phyloP scores from a whole-genome alignment of 2,888 invertebrate species.

The Tachystola acroxantha region DNA sequence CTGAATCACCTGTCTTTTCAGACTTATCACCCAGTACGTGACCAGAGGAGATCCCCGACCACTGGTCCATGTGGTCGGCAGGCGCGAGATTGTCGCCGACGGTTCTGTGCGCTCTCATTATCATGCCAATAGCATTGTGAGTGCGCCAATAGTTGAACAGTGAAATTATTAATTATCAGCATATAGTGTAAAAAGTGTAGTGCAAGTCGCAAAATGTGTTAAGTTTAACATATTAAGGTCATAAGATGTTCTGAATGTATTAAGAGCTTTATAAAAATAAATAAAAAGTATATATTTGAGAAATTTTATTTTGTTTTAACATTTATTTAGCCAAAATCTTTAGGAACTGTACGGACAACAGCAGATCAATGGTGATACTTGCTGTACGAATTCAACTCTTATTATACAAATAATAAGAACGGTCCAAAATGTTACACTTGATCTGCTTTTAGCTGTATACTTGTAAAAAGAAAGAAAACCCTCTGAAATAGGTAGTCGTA shows the following conservation, averaged over 20 bases:
- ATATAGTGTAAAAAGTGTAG: too few relatives aligned
- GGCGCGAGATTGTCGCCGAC: slow-evolving; percentile 18
- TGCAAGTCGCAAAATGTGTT: not conserved
- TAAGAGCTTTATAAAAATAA: slow-evolving; percentile 4
- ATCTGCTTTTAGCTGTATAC: too few relatives aligned
- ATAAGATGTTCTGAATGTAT: not conserved
- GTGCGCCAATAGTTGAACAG: slow-evolving; percentile 5
- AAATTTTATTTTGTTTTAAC: not conserved
- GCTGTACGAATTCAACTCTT: too few relatives aligned
- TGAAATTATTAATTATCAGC: not conserved
- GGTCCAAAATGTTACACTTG: too few relatives aligned
- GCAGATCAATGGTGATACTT: too few relatives aligned
- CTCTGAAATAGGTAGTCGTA: too few relatives aligned
- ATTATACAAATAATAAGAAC: too few relatives aligned
- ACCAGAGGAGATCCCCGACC: slow-evolving; percentile 45
- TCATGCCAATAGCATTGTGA: slow-evolving; percentile 10
- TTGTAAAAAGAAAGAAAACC: too few relatives aligned
- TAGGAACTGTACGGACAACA: too few relatives aligned
- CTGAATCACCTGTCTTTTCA: too few relatives aligned
- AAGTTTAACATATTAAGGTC: not conserved
- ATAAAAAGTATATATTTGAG: not conserved
- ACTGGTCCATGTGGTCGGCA: slow-evolving; percentile 49
- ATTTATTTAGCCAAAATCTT: too few relatives aligned
- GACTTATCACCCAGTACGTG: slow-evolving; percentile 52
- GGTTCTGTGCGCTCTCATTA: slow-evolving; percentile 8